A percentile compares a stretch with the other conserved stretches of the same genome.
phyloP scores from a whole-genome alignment of 2,797 vertebrate species.

The Helarctos malayanus region DNA sequence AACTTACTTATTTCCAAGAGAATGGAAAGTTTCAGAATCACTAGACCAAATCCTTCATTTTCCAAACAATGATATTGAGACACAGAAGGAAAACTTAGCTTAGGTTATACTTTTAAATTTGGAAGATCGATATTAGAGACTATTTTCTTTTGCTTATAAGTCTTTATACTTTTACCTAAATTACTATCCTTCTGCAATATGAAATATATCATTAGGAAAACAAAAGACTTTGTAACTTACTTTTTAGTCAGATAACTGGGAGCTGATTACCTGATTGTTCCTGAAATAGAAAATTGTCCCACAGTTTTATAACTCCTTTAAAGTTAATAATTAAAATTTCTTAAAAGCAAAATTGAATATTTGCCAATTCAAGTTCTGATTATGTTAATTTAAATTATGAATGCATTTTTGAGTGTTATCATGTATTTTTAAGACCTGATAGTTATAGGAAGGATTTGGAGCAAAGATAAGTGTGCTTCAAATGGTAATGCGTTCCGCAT shows the following conservation, averaged over 20 bases:
- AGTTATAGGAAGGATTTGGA: slow-evolving; percentile 81
- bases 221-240: background rate
- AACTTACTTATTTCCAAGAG: slow-evolving; percentile 73
- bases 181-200: background rate
- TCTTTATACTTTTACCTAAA: background rate
- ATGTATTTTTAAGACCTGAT: slow-evolving; percentile 86
- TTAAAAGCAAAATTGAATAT: slow-evolving; percentile 88
- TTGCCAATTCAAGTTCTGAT: slow-evolving; percentile 86
- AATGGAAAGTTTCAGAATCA: slow-evolving; percentile 72
- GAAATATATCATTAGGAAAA: background rate
- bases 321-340: slow-evolving; percentile 87
- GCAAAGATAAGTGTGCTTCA: slow-evolving; percentile 78
- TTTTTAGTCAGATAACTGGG: slow-evolving; percentile 61
- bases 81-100: background rate
- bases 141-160: background rate
- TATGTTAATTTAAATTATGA: slow-evolving; percentile 89
- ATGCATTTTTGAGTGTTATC: slow-evolving; percentile 82
- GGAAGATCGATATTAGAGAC: background rate
- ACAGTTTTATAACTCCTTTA: slow-evolving; percentile 81
- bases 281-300: slow-evolving; percentile 77
- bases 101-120: background rate
- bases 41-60: slow-evolving; percentile 68
- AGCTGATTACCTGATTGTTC: slow-evolving; percentile 1
- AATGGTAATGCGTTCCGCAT: slow-evolving; percentile 76
- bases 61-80: slow-evolving; percentile 59